Conservation (phyloP, 2,888 invertebrate genomes). For the Phaedon cochleariae region DNA sequence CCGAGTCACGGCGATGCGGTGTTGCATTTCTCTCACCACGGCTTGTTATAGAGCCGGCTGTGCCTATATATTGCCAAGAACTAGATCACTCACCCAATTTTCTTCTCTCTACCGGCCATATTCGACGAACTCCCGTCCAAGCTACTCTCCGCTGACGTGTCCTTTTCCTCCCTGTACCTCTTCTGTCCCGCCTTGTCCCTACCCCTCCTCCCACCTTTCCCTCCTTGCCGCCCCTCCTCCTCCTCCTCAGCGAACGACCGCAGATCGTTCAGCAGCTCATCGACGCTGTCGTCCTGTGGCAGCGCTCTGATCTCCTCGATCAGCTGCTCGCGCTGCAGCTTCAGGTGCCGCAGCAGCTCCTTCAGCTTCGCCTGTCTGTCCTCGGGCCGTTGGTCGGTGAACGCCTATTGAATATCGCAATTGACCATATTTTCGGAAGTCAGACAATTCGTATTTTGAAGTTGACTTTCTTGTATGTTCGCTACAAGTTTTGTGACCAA, state of each 20-base stretch:
- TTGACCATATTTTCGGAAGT: no score
- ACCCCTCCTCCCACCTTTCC: constrained; percentile 27
- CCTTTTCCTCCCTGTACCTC: constrained; percentile 30
- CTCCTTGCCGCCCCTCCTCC: background rate
- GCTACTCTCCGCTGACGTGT: constrained; percentile 33
- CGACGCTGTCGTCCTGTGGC: constrained; percentile 51
- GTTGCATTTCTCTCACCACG: no score
- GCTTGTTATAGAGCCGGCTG: no score
- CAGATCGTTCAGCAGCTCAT: constrained; percentile 44
- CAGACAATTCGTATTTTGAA: no score
- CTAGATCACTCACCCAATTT: background rate
- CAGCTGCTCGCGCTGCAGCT: constrained; percentile 57
- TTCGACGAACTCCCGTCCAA: constrained; percentile 20
- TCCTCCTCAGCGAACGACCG: constrained; percentile 39
- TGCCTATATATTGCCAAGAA: constrained; percentile 1
- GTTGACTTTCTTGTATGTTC: no score
- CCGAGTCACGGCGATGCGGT: no score
- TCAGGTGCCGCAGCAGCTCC: constrained; percentile 55
- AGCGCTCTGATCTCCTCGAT: constrained; percentile 54
- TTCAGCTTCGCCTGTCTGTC: constrained; percentile 51
- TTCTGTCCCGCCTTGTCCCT: constrained; percentile 22
- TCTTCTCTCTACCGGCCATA: background rate
- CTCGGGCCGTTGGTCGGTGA: constrained; percentile 42
- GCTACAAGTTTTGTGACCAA: no score
- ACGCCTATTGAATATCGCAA: no score